Percentiles rank a stretch among this genome's conserved stretches.
phyloP scores from a whole-genome alignment of 2,888 invertebrate species.

The Marronus borbonicus region DNA sequence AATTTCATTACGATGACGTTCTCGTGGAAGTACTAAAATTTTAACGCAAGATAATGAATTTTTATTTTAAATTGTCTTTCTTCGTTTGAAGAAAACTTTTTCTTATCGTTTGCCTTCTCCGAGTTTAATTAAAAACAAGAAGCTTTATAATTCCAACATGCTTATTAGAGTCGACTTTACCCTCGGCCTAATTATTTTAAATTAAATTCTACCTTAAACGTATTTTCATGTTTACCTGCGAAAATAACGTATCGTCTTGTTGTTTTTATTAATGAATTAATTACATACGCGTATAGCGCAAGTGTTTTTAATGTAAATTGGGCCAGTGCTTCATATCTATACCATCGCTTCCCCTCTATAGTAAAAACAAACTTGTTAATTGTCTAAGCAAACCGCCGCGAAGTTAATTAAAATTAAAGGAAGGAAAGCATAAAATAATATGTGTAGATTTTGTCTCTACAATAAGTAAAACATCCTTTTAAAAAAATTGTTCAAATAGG shows the following conservation, averaged over 20 bases:
- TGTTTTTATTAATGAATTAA: conserved; percentile 41
- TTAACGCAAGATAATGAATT: neutral
- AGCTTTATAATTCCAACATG: conserved; percentile 36
- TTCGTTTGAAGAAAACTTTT: neutral
- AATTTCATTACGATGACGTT: too few relatives aligned
- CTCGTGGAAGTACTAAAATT: too few relatives aligned
- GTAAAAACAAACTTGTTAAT: conserved; percentile 14
- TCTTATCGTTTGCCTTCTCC: neutral
- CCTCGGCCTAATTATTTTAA: conserved; percentile 37
- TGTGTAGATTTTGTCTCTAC: too few relatives aligned
- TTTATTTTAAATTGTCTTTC: neutral
- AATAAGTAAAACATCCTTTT: too few relatives aligned
- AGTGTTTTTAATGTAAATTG: conserved; percentile 10
- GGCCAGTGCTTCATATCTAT: neutral
- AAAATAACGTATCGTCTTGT: conserved; percentile 23
- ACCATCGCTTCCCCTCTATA: neutral
- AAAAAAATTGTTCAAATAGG: too few relatives aligned
- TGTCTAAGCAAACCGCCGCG: conserved; percentile 7
- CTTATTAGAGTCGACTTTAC: conserved; percentile 30
- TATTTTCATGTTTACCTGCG: conserved; percentile 20
- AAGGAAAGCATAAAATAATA: neutral
- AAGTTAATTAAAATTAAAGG: conserved; percentile 26
- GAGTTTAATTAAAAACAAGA: conserved; percentile 45
- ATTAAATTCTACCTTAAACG: conserved; percentile 41
- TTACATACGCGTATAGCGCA: conserved; percentile 27